Percentiles rank a stretch among this genome's conserved stretches.
Evolutionary conservation across 2,113 vertebrate species (phyloP).

Genomic region (Oceanites oceanicus): DNA sequence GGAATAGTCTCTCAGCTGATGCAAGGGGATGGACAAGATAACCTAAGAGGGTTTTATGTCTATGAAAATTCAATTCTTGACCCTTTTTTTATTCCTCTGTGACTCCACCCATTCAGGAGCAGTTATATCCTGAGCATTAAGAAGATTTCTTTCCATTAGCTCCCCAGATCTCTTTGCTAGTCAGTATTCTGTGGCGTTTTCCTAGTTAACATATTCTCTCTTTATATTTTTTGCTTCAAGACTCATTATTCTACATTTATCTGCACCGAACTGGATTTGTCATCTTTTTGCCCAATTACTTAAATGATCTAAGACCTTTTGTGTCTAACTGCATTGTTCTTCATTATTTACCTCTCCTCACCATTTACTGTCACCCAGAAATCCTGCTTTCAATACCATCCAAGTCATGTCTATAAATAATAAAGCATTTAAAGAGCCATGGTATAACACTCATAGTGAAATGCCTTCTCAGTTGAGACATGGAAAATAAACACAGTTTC

Average conservation of each 20-base stretch:
- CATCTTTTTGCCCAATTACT: constrained; percentile 58
- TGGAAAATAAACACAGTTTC: neutral
- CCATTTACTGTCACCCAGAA: neutral
- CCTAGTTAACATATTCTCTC: neutral
- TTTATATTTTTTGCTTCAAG: neutral
- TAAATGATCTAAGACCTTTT: constrained; percentile 54
- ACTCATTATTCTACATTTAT: constrained; percentile 42
- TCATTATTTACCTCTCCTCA: constrained; percentile 39
- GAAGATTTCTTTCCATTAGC: neutral
- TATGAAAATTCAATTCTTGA: neutral
- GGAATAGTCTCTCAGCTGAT: constrained; percentile 32
- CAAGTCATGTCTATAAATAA: constrained; percentile 35
- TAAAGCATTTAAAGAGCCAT: neutral
- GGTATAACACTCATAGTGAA: neutral
- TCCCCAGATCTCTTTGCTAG: neutral
- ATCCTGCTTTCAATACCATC: neutral
- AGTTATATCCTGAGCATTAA: neutral
- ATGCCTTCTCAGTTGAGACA: constrained; percentile 24
- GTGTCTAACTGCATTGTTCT: constrained; percentile 29
- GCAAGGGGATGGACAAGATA: constrained; percentile 36
- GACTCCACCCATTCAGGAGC: neutral
- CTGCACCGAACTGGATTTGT: constrained; percentile 19
- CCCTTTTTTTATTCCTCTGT: neutral
- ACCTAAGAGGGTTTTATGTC: neutral
- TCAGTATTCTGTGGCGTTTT: neutral